phyloP scores from a whole-genome alignment of 2,888 invertebrate species.

The Caenorhabditis becei region DNA sequence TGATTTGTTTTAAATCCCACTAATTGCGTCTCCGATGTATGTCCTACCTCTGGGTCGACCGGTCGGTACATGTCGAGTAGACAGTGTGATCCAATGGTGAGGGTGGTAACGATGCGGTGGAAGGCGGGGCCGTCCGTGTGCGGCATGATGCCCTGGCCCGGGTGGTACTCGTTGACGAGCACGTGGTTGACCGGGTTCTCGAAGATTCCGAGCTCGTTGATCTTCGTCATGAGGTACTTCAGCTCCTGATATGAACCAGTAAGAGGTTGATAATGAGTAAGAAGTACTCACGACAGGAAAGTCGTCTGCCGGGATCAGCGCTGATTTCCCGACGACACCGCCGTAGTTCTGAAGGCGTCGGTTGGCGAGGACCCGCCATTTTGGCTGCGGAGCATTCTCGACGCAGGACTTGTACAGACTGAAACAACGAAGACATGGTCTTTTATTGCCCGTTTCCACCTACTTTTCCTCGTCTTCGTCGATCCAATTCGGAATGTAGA shows the following conservation, averaged over 20 bases:
- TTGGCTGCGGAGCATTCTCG: constrained; percentile 88
- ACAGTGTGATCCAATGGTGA: constrained; percentile 93
- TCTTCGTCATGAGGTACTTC: constrained; percentile 66
- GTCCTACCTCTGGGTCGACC: constrained; percentile 63
- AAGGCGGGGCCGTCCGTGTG: constrained; percentile 97
- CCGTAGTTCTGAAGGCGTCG: constrained; percentile 98
- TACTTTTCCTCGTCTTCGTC: constrained; percentile 82
- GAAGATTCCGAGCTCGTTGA: constrained; percentile 64
- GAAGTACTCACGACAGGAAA: constrained; percentile 86
- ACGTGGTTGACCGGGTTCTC: constrained; percentile 67
- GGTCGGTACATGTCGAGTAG: constrained; percentile 88
- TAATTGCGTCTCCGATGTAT: not conserved
- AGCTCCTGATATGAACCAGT: constrained; percentile 49
- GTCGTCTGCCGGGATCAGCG: constrained; percentile 91
- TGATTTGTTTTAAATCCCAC: constrained; percentile 82
- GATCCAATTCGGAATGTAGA: constrained; percentile 79
- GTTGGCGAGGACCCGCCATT: constrained; percentile 90
- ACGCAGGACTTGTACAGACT: constrained; percentile 62
- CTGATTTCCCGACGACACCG: constrained; percentile 93
- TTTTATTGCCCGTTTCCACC: not conserved
- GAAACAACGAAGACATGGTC: constrained; percentile 84
- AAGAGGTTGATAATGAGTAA: not conserved
- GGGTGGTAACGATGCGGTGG: constrained; percentile 92
- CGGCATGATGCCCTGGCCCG: constrained; percentile 93
- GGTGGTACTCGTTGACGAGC: constrained; percentile 65